Base-by-base conservation (phyloP, 2,888 invertebrate genomes). In the Drosophila multiciliata region DNA sequence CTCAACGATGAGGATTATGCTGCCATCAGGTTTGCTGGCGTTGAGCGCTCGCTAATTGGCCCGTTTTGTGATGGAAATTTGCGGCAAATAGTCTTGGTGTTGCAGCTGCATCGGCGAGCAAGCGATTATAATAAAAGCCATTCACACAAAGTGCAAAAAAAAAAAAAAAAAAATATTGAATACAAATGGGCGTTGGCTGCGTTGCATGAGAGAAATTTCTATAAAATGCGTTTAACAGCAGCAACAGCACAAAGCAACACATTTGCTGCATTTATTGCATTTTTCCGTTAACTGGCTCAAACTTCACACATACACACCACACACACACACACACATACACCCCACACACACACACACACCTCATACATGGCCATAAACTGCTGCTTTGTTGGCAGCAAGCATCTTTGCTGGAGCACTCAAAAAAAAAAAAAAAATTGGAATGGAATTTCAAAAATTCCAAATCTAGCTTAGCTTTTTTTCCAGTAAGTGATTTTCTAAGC, bases 171-270 rank as follows among this genome's bases (percentile, higher is more conserved):
- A 48, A 36, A 52, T 75, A 68, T 70, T 65, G 80, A 86, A 87
- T 87, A 83, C 83, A 67, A 67, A 67, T 67, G 49, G 68, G 67
- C 58, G 69, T 61, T 60, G 73, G 59, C 65, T 53, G 72, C 36
- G 57, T 36, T 57, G 65, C 73, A 65, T 40, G 81, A 80, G 77
- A 64, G 73, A 66, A 66, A 57, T 89, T 87, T 87, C 88, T 89
- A 85, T 87, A 82, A 89, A 85, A 84, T 89, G 85, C 90, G 72
- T 80, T 85, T 89, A 89, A 85, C 83, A 66, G 80, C 78, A 76
- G 73, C 65, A 54, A 40, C 33, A 38, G 70, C 80, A 78, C 73
- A 78, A 77, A 78, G 75, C 71, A 80, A 81, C 79, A 77, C 73
- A 79, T 72, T 77, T 70, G 70, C 82, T 65, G 70, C 79, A 81